Conservation (phyloP, 2,113 vertebrate species). For the Pelusios castaneus region DNA sequence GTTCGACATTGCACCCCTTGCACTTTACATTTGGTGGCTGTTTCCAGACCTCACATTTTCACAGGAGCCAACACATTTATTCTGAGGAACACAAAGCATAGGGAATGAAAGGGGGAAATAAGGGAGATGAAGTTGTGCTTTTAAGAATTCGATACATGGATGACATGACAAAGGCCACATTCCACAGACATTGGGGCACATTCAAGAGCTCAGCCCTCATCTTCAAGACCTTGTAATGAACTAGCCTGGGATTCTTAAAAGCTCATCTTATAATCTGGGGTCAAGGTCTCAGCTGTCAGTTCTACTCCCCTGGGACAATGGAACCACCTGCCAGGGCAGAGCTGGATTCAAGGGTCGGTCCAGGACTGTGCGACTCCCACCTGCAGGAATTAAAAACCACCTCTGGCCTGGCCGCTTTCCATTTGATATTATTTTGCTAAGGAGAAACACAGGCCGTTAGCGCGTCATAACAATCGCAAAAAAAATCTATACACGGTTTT, state of each 20-base stretch:
- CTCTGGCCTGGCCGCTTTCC: neutral
- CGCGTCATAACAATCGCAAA: fast-evolving
- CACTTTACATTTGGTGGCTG: neutral
- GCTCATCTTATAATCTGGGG: neutral
- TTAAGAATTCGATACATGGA: neutral
- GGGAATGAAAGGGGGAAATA: neutral
- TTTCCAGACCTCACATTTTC: neutral
- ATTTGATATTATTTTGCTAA: neutral
- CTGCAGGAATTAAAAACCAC: neutral
- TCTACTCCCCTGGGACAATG: neutral
- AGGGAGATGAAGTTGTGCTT: neutral
- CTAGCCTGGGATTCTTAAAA: neutral
- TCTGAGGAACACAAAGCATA: neutral
- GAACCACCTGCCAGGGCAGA: neutral
- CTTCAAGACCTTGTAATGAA: neutral
- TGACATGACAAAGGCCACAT: neutral
- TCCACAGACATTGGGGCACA: neutral
- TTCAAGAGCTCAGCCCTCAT: neutral
- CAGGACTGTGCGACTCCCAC: neutral
- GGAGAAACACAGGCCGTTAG: neutral
- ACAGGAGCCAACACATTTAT: neutral
- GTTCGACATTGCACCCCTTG: neutral
- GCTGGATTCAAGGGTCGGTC: neutral
- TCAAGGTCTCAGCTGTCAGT: neutral
- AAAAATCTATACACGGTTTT: neutral